Conservation (phyloP, 2,113 vertebrate genomes). For the Crotalus viridis region DNA sequence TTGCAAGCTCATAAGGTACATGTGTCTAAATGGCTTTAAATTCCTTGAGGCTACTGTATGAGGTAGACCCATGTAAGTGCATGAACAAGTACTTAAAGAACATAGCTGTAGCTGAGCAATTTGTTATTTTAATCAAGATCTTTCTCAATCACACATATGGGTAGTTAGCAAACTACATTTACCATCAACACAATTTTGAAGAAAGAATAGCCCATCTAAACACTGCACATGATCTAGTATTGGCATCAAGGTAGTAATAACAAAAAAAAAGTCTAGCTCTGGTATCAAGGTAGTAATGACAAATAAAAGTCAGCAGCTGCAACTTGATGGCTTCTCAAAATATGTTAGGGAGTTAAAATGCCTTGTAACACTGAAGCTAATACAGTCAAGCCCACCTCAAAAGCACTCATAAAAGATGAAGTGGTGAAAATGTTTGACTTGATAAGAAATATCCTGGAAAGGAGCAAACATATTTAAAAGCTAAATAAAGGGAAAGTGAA, state of each 20-base stretch:
- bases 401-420: neutral
- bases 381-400: neutral
- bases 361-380: neutral
- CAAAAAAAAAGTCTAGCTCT: too few species aligned
- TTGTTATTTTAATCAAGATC: neutral
- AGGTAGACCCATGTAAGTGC: neutral
- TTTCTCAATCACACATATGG: neutral
- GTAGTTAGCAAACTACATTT: neutral
- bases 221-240: neutral
- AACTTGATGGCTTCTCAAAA: neutral
- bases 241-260: neutral
- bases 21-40: neutral
- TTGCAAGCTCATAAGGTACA: neutral
- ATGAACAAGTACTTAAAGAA: neutral
- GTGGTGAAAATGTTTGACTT: neutral
- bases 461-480: neutral
- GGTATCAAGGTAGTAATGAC: neutral
- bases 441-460: neutral
- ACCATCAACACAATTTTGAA: neutral
- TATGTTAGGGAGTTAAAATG: neutral
- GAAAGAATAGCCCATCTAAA: neutral
- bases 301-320: neutral
- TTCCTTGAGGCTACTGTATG: neutral
- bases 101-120: neutral
- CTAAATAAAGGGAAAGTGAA: neutral